Evolutionary conservation across 2,888 invertebrate genomes (phyloP).

Genomic region (Cosmia pyralina): DNA sequence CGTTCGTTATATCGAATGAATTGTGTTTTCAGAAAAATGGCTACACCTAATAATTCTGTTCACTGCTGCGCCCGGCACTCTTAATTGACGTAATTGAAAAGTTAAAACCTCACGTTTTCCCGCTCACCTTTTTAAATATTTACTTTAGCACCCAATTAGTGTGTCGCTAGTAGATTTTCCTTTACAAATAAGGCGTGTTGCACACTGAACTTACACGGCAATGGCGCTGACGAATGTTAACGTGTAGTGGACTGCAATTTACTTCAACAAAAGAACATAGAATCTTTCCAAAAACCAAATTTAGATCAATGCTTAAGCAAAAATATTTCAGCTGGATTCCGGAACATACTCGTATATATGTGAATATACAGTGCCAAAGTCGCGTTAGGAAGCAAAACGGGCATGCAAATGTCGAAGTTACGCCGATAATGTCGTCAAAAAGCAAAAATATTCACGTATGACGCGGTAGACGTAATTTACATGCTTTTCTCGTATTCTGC

Average conservation of each 20-base stretch:
- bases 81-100: slow-evolving; percentile 88
- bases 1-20: slow-evolving; percentile 59
- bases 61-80: slow-evolving; percentile 75
- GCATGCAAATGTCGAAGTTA: slow-evolving; percentile 60
- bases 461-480: slow-evolving; percentile 58
- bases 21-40: slow-evolving; percentile 66
- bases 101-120: slow-evolving; percentile 83
- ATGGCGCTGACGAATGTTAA: not conserved
- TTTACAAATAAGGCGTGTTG: slow-evolving; percentile 68
- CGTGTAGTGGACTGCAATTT: not conserved
- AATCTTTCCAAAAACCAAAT: not conserved
- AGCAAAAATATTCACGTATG: slow-evolving; percentile 61
- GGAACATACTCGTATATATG: slow-evolving; percentile 9
- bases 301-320: not conserved
- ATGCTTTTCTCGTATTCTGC: slow-evolving; percentile 59
- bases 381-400: slow-evolving; percentile 48
- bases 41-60: slow-evolving; percentile 69
- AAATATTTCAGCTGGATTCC: slow-evolving; percentile 5
- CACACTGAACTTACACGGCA: slow-evolving; percentile 43
- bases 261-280: not conserved
- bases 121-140: slow-evolving; percentile 87
- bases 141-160: slow-evolving; percentile 88
- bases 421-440: slow-evolving; percentile 60
- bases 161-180: slow-evolving; percentile 78
- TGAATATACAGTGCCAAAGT: slow-evolving; percentile 26